Base-by-base conservation (phyloP, 2,888 invertebrate genomes). In the Eupithecia tripunctaria region DNA sequence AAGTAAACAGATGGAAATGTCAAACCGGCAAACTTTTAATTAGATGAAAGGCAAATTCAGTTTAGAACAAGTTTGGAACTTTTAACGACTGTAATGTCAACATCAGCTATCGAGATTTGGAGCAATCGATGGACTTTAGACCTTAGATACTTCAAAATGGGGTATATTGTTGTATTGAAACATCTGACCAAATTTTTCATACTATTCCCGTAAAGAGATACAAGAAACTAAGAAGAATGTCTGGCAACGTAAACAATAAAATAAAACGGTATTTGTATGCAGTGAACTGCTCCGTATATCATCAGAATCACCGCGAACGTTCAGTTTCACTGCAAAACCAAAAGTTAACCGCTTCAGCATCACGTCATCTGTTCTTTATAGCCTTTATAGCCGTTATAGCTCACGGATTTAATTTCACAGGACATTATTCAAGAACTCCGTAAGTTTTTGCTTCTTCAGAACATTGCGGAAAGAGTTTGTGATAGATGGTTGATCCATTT, bases 361-460 rank as follows among this genome's bases (percentile, higher is more conserved):
- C 84, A 81, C 92, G 91, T 89, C 93, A 92, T 92, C 90, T 93
- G 93, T 88, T 86, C 89, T 91, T 93, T 92, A 93, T 92, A 85
- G 92, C 91, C 81, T 91, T 93, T 92, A 93, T 92, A 63, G 36
- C 63, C 64, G 64, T 93, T 92, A 93, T 92, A 85, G 92, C 91
- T 81, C 79, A 78, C 79, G 86, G 88, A 89, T 93, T 93, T 93
- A 92, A 93, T 93, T 93, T 91, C 90, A 89, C 84, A 84, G 87
- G 89, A 92, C 93, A 92, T 93, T 93, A 92, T 90, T 93, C 93
- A 92, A 86, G 83, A 82, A 80, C 81, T 84, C 87, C 82, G 86
- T 86, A 89, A 91, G 89, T 92, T 93, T 92, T 93, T 80, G 77
- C 78, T 75, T 84, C 84, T 83, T 84, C 84, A 82, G 86, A 88